A percentile compares a stretch with the other conserved stretches of the same genome.
Evolutionary conservation across 2,113 vertebrate genomes (phyloP).

Genomic region (Macaca mulatta): DNA sequence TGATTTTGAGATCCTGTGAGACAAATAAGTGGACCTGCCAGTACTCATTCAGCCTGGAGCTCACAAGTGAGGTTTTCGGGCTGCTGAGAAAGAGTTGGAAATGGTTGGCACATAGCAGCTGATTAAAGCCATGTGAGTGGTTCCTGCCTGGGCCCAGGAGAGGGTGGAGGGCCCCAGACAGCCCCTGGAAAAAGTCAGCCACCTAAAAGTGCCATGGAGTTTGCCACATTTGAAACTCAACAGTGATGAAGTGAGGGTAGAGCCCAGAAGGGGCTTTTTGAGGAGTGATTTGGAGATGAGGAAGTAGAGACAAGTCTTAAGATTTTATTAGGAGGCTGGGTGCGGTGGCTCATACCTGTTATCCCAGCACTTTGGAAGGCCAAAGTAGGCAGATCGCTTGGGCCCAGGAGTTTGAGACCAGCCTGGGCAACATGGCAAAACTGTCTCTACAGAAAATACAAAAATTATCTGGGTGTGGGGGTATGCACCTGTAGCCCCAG

Average conservation of each 20-base stretch:
- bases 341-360: too few relatives aligned
- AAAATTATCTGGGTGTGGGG: too few relatives aligned
- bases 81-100: neutral
- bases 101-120: neutral
- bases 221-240: neutral
- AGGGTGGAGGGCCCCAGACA: neutral
- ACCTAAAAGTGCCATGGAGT: neutral
- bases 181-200: neutral
- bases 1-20: neutral
- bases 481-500: too few relatives aligned
- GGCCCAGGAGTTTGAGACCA: too few relatives aligned
- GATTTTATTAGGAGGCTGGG: too few relatives aligned
- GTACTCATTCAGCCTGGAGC: neutral
- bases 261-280: neutral
- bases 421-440: too few relatives aligned
- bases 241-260: neutral
- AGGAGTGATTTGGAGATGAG: neutral
- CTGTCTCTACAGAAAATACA: too few relatives aligned
- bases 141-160: neutral
- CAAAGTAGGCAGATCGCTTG: too few relatives aligned
- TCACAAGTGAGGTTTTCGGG: neutral
- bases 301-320: neutral
- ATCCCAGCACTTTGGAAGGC: too few relatives aligned
- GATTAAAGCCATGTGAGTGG: neutral
- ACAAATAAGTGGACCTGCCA: neutral